These are phyloP conservation scores for Parelbella ahira DNA, from an alignment of 2,888 invertebrate genomes.

Conservation along the genomic window DNA sequence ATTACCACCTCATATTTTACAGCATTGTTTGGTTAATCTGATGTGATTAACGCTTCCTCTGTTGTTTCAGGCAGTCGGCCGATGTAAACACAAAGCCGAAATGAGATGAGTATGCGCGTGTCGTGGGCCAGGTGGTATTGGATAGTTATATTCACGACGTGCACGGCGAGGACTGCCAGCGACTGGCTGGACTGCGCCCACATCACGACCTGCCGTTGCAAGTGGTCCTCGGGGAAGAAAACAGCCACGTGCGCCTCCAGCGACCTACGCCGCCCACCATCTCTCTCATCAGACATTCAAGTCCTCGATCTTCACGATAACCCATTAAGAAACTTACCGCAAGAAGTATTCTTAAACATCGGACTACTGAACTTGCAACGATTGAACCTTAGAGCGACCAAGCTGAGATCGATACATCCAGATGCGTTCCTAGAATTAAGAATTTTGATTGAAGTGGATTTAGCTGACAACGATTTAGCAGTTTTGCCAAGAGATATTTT, in stretches of 20 bases:
- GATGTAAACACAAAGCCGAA: constrained; percentile 73
- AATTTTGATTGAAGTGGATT: constrained; percentile 92
- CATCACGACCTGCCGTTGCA: constrained; percentile 91
- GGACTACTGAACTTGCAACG: constrained; percentile 92
- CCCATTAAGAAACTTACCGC: constrained; percentile 86
- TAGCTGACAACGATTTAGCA: constrained; percentile 89
- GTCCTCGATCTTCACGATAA: constrained; percentile 91
- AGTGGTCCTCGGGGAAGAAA: constrained; percentile 95
- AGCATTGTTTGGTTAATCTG: constrained; percentile 49
- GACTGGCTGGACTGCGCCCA: constrained; percentile 95
- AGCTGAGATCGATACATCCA: constrained; percentile 87
- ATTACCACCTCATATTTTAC: no score
- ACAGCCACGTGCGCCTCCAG: constrained; percentile 92
- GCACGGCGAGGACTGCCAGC: constrained; percentile 73
- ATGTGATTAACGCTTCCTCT: constrained; percentile 51
- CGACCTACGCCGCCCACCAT: constrained; percentile 88
- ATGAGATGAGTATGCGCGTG: constrained; percentile 80
- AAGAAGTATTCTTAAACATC: constrained; percentile 88
- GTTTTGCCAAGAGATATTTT: constrained; percentile 89
- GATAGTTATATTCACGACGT: constrained; percentile 74
- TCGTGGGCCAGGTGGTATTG: constrained; percentile 79
- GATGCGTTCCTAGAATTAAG: constrained; percentile 93
- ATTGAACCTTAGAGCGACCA: constrained; percentile 88
- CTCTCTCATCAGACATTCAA: constrained; percentile 80
- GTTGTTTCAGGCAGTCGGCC: constrained; percentile 75